Conservation (phyloP, 2,113 vertebrate genomes). For the Tricholaema leucomelas region DNA sequence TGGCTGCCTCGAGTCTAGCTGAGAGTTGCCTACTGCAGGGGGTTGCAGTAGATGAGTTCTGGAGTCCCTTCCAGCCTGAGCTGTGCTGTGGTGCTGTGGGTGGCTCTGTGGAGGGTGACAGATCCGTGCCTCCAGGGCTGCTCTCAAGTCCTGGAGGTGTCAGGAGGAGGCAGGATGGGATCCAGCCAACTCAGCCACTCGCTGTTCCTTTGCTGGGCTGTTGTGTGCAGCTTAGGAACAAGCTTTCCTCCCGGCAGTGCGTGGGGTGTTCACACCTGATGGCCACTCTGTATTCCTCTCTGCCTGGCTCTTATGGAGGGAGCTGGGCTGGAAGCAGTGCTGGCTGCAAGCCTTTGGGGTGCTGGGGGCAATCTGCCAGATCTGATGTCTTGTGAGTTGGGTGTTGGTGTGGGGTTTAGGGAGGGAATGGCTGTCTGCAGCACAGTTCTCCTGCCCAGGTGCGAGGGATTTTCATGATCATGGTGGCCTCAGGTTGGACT, state of each 20-base stretch:
- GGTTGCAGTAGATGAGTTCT: too few species aligned
- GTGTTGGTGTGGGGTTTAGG: background rate
- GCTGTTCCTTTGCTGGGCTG: background rate
- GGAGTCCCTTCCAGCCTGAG: too few species aligned
- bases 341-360: background rate
- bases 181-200: background rate
- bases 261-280: accelerated
- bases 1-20: too few species aligned
- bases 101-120: background rate
- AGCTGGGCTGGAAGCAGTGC: accelerated
- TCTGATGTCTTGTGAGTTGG: too few species aligned
- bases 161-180: background rate
- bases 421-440: background rate
- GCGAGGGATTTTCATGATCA: background rate
- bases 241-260: background rate
- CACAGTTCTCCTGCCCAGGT: accelerated
- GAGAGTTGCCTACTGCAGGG: too few species aligned
- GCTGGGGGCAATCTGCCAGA: background rate
- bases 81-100: background rate
- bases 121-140: accelerated
- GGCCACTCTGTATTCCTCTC: background rate
- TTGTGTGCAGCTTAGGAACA: accelerated
- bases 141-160: background rate
- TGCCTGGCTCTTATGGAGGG: background rate
- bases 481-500: too few species aligned